Evolutionary conservation across 2,888 invertebrate species (phyloP).

Genomic region (Dyspetes luteomarginatus): DNA sequence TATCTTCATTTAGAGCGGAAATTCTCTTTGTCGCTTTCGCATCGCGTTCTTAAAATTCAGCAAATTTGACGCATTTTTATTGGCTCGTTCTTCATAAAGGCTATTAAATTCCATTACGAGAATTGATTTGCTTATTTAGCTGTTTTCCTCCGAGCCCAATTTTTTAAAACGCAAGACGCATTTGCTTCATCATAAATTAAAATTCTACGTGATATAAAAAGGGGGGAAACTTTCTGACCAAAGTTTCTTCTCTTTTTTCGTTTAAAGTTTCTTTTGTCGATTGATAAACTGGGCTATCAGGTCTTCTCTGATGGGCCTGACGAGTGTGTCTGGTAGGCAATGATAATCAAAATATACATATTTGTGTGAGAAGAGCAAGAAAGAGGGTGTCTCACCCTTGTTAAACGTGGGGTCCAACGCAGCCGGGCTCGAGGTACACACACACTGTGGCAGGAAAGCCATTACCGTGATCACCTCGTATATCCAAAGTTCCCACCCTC

Average conservation of each 20-base stretch:
- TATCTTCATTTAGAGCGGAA: conserved; percentile 2
- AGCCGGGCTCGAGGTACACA: background rate
- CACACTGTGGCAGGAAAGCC: conserved; percentile 26
- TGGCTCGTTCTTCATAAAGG: background rate
- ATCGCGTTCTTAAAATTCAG: conserved; percentile 7
- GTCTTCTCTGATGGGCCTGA: background rate
- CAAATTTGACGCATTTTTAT: background rate
- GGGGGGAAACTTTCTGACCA: background rate
- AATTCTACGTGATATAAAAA: background rate
- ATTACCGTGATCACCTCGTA: conserved; percentile 42
- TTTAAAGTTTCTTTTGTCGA: conserved; percentile 8
- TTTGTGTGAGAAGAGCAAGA: conserved; percentile 10
- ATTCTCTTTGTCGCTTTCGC: background rate
- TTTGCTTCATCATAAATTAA: background rate
- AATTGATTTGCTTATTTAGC: no score
- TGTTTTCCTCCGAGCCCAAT: background rate
- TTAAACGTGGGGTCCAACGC: conserved; percentile 10
- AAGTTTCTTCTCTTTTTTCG: background rate
- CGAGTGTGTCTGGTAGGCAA: background rate
- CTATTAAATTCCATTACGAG: no score
- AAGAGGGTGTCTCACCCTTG: conserved; percentile 4
- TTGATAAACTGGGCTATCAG: background rate
- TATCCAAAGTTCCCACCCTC: background rate
- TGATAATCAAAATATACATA: conserved; percentile 4
- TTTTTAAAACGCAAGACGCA: background rate